phyloP scores from a whole-genome alignment of 53 echinoderm and acorn worm species.

The Arbacia lixula region DNA sequence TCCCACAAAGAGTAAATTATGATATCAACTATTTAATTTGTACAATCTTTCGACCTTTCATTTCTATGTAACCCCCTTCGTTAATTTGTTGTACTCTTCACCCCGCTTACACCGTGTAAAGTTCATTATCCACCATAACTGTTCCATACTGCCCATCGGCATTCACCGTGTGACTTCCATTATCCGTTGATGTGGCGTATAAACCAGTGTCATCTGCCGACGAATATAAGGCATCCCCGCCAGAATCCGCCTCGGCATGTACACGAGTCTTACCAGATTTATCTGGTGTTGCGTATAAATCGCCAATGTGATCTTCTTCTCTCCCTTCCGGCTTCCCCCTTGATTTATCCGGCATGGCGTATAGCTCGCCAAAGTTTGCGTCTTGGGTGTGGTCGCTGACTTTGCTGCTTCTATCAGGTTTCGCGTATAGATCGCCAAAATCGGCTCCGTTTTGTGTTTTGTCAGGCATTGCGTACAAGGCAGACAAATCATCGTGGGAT shows the following conservation, averaged over 20 bases:
- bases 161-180: background rate
- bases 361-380: background rate
- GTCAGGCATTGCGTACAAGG: constrained; percentile 1
- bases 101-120: background rate
- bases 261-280: too few relatives aligned
- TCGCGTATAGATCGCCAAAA: background rate
- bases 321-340: constrained; percentile 15
- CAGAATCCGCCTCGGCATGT: background rate
- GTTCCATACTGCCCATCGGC: background rate
- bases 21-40: too few relatives aligned
- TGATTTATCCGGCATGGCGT: constrained; percentile 11
- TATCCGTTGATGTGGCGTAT: background rate
- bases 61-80: background rate
- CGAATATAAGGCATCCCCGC: background rate
- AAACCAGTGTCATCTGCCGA: constrained; percentile 14
- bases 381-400: background rate
- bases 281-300: too few relatives aligned
- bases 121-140: constrained; percentile 18
- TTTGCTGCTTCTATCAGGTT: constrained; percentile 15
- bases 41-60: too few relatives aligned
- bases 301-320: too few relatives aligned
- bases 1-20: too few relatives aligned
- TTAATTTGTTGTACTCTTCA: background rate
- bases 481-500: background rate
- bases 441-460: background rate